Evolutionary conservation across 2,113 vertebrate species (phyloP).

Genomic region (Acanthochromis polyacanthus): DNA sequence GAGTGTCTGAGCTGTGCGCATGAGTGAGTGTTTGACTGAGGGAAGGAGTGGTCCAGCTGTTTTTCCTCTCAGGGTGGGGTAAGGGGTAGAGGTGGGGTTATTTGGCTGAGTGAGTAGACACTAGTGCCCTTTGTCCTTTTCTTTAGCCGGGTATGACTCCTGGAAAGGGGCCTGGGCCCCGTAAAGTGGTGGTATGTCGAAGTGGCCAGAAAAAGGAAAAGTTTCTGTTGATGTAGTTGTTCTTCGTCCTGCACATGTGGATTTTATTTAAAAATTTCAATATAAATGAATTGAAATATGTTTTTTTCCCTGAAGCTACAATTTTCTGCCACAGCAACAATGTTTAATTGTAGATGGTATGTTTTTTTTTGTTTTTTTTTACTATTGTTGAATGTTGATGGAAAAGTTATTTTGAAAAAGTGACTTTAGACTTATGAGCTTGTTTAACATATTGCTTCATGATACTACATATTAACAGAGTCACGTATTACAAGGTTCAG

Average conservation of each 20-base stretch:
- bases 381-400: neutral
- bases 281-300: neutral
- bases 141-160: conserved; percentile 60
- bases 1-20: conserved; percentile 28
- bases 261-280: neutral
- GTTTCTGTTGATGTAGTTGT: conserved; percentile 34
- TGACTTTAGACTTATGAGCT: neutral
- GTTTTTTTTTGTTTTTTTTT: no score
- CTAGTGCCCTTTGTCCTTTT: conserved; percentile 79
- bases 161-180: conserved; percentile 51
- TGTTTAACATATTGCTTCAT: neutral
- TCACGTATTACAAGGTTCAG: neutral
- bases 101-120: conserved; percentile 73
- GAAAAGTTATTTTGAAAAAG: neutral
- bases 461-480: neutral
- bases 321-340: neutral
- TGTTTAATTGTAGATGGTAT: neutral
- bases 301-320: neutral
- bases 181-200: conserved; percentile 61
- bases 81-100: conserved; percentile 29
- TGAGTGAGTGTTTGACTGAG: conserved; percentile 29
- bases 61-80: conserved; percentile 67
- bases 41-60: conserved; percentile 59
- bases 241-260: neutral
- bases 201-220: conserved; percentile 25